phyloP scores from a whole-genome alignment of 64 coral and sea anemone species.

The Hydrozoanthus tunicans region DNA sequence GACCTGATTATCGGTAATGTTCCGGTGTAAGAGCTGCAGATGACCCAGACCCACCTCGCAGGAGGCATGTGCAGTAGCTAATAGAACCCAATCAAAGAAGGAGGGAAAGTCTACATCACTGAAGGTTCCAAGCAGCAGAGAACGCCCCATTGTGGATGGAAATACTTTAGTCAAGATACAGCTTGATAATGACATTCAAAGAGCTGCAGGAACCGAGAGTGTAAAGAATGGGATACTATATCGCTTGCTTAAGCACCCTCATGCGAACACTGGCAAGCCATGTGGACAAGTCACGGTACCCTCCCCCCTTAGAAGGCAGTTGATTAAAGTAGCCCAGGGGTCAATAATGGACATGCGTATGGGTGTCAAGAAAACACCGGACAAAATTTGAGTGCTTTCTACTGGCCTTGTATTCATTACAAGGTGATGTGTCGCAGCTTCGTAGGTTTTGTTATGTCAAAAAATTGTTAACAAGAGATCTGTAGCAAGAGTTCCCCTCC shows the following conservation, averaged over 20 bases:
- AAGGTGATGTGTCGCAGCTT: not conserved
- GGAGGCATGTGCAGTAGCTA: too few relatives aligned
- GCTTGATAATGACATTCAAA: conserved; percentile 11
- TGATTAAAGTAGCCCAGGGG: not conserved
- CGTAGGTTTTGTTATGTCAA: not conserved
- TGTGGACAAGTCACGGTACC: not conserved
- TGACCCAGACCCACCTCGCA: conserved; percentile 24
- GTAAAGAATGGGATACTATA: not conserved
- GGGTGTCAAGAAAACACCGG: not conserved
- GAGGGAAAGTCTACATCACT: too few relatives aligned
- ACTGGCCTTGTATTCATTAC: not conserved
- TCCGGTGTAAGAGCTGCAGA: conserved; percentile 23
- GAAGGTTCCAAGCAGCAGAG: too few relatives aligned
- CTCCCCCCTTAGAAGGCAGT: not conserved
- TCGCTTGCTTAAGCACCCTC: not conserved
- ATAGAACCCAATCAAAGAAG: too few relatives aligned
- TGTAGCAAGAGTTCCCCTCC: not conserved
- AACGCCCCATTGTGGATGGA: not conserved
- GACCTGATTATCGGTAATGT: conserved; percentile 60
- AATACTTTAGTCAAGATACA: not conserved
- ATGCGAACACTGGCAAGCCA: not conserved
- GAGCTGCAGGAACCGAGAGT: not conserved
- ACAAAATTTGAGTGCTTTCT: not conserved
- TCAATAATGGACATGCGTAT: not conserved
- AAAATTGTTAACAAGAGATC: not conserved